Evolutionary conservation across 37 sponge, comb jelly and placozoan species (phyloP), one percentile per base, ranked within the genome.

Genomic region (Beroe ovata): DNA sequence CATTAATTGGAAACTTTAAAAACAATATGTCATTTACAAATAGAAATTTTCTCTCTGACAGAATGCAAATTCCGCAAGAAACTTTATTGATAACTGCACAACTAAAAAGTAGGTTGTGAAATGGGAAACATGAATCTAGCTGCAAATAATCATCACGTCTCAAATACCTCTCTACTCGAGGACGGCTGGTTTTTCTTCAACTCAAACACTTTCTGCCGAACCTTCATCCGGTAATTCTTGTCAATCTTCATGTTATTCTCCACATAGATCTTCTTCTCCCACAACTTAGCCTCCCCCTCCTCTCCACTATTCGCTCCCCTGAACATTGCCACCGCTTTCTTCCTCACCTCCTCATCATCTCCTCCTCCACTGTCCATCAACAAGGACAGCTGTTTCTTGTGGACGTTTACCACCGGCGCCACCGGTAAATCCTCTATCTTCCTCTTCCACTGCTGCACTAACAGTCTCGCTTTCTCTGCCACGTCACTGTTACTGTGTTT

Each of bases 131-230:
- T n/a, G n/a, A n/a, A n/a, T n/a, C n/a, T n/a, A n/a, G n/a, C n/a
- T n/a, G n/a, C n/a, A n/a, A n/a, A n/a, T 47, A 47, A 47, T 47
- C 11, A 47, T 47, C 54, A 47, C 54, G 54, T 47, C 11, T 47
- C 54, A 16, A 47, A 26, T 4, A 29, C 69, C 16, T 66, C 36
- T 1, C 34, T 34, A 30, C 69, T 66, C 0, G 54, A 42, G 1
- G 54, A 42, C 8, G 54, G 1, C 23, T 25, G 23, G 3, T 19
- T 16, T 3, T 26, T 38, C 47, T 77, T 77, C 54, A 77, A 0
- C 22, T 77, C 84, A 40, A 77, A 77, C 1, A 77, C 84, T 19
- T 77, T 77, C 84, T 36, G 84, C 33, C 84, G 42, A 11, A 77
- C 84, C 54, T 40, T 38, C 26, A 35, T 11, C 33, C 41, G 39